Base-by-base conservation (phyloP, 2,888 invertebrate genomes). In the Macropis europaea region DNA sequence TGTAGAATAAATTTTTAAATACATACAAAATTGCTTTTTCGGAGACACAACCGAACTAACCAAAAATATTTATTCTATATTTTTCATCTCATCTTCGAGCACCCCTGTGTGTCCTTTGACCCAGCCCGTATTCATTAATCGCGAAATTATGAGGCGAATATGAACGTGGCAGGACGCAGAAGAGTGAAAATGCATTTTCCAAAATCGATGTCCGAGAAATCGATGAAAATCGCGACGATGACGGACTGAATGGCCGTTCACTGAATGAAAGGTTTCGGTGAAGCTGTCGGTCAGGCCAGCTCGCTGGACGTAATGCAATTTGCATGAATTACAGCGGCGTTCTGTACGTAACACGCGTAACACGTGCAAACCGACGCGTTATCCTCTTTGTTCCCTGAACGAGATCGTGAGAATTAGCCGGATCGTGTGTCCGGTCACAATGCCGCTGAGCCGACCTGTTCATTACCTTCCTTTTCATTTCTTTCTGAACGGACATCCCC, bases 301-400 rank as follows among this genome's bases (percentile, higher is more conserved):
- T 73, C 69, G 73, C 70, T 74, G 77, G 59, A 72, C 69, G 76
- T 82, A 82, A 82, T 77, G 82, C 78, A 83, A 82, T 83, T 83
- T 83, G 78, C 82, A 83, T 82, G 81, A 82, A 82, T 83, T 82
- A 82, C 82, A 76, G 69, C 59, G 13, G 11, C 56, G 67, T 13
- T 17, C 38, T 22, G 15, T 34, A n/a, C 30, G 53, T 57, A 43
- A 48, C 57, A 30, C 34, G 32, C 13, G 40, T 13, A 28, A 61
- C 43, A 54, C 66, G 60, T 26, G 53, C 36, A 53, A 32, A 56
- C 30, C 36, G 15, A 5, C 15, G 7, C 40, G 53, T 50, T 67
- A 59, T 34, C 26, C 26, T 38, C 67, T 73, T 74, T 74, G 74
- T 74, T 72, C 74, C 26, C 28, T 32, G 53, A 74, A 52, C 60